phyloP scores from a whole-genome alignment of 2,797 vertebrate species.

The Peromyscus nudipes region DNA sequence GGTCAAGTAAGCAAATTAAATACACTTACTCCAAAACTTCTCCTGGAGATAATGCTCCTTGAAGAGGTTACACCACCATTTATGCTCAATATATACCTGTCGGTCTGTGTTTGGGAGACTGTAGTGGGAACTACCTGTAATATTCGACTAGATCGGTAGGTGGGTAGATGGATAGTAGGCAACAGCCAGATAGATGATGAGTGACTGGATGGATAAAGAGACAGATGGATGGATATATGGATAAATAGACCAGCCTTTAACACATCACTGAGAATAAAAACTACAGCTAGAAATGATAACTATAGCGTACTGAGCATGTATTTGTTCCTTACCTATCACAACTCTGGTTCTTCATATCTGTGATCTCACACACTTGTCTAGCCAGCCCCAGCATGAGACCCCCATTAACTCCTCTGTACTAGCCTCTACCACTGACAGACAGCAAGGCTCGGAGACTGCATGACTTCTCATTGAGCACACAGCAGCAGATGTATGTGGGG shows the following conservation, averaged over 20 bases:
- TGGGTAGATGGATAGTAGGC: background rate
- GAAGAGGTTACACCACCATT: background rate
- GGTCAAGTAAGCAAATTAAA: conserved; percentile 14
- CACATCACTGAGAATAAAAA: conserved; percentile 49
- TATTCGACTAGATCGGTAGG: background rate
- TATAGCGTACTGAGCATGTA: background rate
- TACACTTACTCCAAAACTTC: background rate
- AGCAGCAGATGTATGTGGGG: background rate
- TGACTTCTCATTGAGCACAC: background rate
- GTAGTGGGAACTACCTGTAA: background rate
- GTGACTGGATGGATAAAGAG: background rate
- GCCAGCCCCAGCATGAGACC: background rate
- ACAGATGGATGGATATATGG: background rate
- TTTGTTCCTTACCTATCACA: background rate
- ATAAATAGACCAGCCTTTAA: background rate
- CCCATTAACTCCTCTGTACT: background rate
- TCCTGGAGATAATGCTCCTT: background rate
- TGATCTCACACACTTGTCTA: background rate
- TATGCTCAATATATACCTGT: background rate
- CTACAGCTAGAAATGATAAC: background rate
- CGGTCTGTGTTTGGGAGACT: conserved; percentile 21
- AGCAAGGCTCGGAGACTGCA: background rate
- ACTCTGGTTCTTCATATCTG: background rate
- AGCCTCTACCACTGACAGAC: background rate
- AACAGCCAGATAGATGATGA: background rate